These are phyloP conservation scores for Hapalemur alaotrensis DNA, from an alignment of 2,797 vertebrate genomes.

Conservation along the genomic window DNA sequence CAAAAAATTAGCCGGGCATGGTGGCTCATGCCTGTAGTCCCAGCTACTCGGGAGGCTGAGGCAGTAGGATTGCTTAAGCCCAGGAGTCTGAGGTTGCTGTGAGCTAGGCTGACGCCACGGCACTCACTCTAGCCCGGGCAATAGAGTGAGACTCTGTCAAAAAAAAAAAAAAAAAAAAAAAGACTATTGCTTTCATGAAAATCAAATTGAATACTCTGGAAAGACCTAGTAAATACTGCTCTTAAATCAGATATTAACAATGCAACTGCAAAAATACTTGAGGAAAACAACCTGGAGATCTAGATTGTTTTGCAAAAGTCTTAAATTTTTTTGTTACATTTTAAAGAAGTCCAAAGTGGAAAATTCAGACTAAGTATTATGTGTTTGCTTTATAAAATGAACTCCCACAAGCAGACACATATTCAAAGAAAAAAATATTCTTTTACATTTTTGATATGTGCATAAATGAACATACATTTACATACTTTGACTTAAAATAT, in stretches of 20 bases:
- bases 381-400: neutral
- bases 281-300: neutral
- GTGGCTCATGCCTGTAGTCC: too few relatives aligned
- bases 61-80: too few relatives aligned
- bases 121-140: too few relatives aligned
- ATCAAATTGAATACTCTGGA: neutral
- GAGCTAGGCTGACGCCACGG: too few relatives aligned
- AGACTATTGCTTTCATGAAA: neutral
- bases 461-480: neutral
- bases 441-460: neutral
- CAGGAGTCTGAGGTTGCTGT: too few relatives aligned
- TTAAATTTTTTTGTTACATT: neutral
- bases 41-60: too few relatives aligned
- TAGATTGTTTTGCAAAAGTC: neutral
- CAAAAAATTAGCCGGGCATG: too few relatives aligned
- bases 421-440: neutral
- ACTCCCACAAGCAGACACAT: neutral
- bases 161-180: neutral
- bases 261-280: neutral
- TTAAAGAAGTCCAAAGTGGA: neutral
- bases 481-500: neutral
- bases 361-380: neutral
- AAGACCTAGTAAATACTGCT: neutral
- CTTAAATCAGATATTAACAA: neutral
- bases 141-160: too few relatives aligned